These are phyloP conservation scores for Eublepharis macularius DNA, from an alignment of 2,113 vertebrate genomes.

Conservation along the genomic window DNA sequence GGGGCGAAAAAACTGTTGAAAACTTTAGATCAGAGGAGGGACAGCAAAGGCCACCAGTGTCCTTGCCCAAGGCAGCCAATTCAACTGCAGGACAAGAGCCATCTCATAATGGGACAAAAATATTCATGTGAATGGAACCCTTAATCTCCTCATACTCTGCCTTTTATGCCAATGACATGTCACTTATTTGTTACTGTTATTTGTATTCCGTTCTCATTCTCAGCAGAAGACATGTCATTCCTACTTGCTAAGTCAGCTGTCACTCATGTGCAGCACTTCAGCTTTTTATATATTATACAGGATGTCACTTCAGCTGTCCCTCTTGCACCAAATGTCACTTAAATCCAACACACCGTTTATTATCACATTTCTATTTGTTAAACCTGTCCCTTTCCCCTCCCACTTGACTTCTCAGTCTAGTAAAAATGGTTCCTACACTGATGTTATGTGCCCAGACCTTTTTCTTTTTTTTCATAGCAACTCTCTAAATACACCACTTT, in stretches of 20 bases:
- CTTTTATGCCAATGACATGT: constrained; percentile 45
- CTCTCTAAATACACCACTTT: background rate
- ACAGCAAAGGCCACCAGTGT: background rate
- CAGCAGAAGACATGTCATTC: constrained; percentile 64
- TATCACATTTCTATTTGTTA: constrained; percentile 64
- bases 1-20: background rate
- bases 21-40: background rate
- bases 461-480: constrained; percentile 22
- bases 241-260: constrained; percentile 68
- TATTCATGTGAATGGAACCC: constrained; percentile 2
- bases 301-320: constrained; percentile 72
- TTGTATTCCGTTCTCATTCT: constrained; percentile 61
- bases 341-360: constrained; percentile 62
- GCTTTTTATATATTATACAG: constrained; percentile 62
- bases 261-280: constrained; percentile 60
- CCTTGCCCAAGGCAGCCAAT: background rate
- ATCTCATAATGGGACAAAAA: background rate
- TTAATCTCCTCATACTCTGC: constrained; percentile 11
- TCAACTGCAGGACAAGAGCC: constrained; percentile 8
- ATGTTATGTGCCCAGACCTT: constrained; percentile 43
- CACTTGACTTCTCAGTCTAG: constrained; percentile 55
- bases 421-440: constrained; percentile 56
- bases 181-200: constrained; percentile 63
- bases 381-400: constrained; percentile 61
- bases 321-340: constrained; percentile 62